Evolutionary conservation across 1,140 invertebrate species (phyloP), one percentile per base, ranked within the genome.

Genomic region (Drosophila littoralis): DNA sequence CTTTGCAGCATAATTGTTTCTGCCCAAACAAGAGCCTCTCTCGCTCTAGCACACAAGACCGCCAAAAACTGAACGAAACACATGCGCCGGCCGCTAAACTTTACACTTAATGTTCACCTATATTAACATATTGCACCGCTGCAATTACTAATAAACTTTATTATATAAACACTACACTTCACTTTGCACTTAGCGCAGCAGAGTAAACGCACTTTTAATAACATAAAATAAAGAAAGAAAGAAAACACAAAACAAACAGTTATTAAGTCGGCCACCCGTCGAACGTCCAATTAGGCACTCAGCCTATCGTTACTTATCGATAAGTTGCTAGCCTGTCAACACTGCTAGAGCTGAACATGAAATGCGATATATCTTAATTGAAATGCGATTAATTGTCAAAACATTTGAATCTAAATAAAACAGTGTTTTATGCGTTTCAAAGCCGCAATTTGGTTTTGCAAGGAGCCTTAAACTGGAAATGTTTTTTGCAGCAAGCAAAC

Each of bases 401-500:
- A 8, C 8, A 10, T 43, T 45, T 10, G 9, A 12, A 13, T n/a
- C 51, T 17, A 32, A 35, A 28, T 10, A 35, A 38, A 40, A n/a
- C 17, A 22, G 6, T 22, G 28, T 42, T 28, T 45, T 59, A 33
- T 33, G 3, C 13, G 13, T 35, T 36, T 15, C 4, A 8, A 9
- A 12, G 13, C 33, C 6, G 8, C 7, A 36, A 8, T 52, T 36
- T 36, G 51, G 9, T 52, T 35, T 35, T 35, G 1, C 32, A 42
- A 17, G 7, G 7, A 1, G 17, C 17, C 61, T 65, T 67, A 32
- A 58, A 58, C 8, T 45, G 1, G 22, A 28, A n/a, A 22, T 17
- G n/a, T 65, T 50, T 60, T 51, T 40, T 64, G 57, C 35, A 42
- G 28, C 40, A 57, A 73, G 46, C 65, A 61, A 59, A 71, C 67